A percentile compares a stretch with the other conserved stretches of the same genome.
phyloP scores from a whole-genome alignment of 2,797 vertebrate genomes.

The Cyprinodon diabolis region DNA sequence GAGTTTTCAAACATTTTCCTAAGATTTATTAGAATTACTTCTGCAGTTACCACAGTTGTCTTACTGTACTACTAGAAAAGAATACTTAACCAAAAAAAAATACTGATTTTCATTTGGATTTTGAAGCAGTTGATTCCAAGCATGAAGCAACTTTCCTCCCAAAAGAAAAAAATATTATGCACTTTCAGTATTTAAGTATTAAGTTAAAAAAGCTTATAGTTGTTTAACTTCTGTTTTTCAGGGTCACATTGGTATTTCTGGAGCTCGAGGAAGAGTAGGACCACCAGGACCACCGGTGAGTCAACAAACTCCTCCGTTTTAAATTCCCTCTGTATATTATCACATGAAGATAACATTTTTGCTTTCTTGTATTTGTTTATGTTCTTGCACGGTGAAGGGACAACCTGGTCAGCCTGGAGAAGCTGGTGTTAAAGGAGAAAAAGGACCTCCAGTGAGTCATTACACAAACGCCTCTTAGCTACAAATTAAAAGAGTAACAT shows the following conservation, averaged over 20 bases:
- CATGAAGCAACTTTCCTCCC: not conserved
- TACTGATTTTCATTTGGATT: too few species aligned
- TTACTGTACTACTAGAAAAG: not conserved
- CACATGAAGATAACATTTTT: not conserved
- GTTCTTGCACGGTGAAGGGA: conserved; percentile 79
- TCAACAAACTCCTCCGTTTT: conserved; percentile 9
- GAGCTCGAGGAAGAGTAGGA: conserved; percentile 87
- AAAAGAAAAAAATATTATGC: not conserved
- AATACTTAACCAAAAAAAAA: not conserved
- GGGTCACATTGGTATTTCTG: conserved; percentile 85
- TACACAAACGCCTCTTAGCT: not conserved
- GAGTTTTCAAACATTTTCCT: not conserved
- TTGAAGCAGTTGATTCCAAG: not conserved
- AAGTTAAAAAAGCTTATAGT: too few species aligned
- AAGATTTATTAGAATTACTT: not conserved
- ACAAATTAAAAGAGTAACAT: not conserved
- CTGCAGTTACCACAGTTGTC: not conserved
- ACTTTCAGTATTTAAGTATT: not conserved
- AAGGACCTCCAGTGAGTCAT: conserved; percentile 82
- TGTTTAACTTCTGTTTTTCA: conserved; percentile 65
- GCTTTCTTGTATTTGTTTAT: not conserved
- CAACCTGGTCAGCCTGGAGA: conserved; percentile 84
- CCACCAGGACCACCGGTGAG: conserved; percentile 91
- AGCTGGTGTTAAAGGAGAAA: conserved; percentile 87
- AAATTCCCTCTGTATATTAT: not conserved